Base-by-base conservation (phyloP, 2,797 vertebrate genomes). In the Macroramphosus scolopax region DNA sequence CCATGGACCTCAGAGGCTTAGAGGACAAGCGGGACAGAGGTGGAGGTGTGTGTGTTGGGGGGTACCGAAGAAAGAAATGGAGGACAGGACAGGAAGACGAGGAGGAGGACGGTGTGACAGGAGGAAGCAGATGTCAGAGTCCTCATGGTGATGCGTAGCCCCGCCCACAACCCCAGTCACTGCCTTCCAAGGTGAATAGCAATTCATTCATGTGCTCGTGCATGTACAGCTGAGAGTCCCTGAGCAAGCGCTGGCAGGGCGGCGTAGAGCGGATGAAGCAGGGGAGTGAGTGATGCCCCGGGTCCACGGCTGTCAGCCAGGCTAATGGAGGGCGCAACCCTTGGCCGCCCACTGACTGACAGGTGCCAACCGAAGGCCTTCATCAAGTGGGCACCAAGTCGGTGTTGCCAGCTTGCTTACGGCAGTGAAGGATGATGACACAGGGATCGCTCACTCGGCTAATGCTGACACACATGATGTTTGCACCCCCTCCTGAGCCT, bases 271-370 rank as follows among this genome's bases (percentile, higher is more conserved):
- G 22, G 64, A 54, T 63, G 75, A 58, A 63, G 71, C 14, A 17
- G 54, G 26, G 51, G 50, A 78, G 52, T 43, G 71, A 84, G 61
- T 75, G 80, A 80, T 67, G 77, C 52, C 68, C 44, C 14, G 6
- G 53, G 62, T 64, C 55, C 47, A 51, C 57, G 55, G 59, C 77
- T 85, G 78, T 78, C 84, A 82, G 69, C 68, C 63, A 57, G 65
- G 61, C 75, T 88, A 86, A 88, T 83, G 78, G 80, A 84, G 75
- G 63, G 58, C 51, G 48, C 57, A 59, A 67, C 80, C 73, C 71
- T 70, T 75, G 78, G 77, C 72, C 35, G 58, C 68, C 47, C 64
- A 1, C 67, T 80, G 84, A 89, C 79, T 81, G 87, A 82, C 87
- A 85, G 70, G 68, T 86, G 77, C 77, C 80, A 80, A 50, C 44